These are phyloP conservation scores for Diceros bicornis DNA, from an alignment of 2,797 vertebrate genomes.

Conservation along the genomic window DNA sequence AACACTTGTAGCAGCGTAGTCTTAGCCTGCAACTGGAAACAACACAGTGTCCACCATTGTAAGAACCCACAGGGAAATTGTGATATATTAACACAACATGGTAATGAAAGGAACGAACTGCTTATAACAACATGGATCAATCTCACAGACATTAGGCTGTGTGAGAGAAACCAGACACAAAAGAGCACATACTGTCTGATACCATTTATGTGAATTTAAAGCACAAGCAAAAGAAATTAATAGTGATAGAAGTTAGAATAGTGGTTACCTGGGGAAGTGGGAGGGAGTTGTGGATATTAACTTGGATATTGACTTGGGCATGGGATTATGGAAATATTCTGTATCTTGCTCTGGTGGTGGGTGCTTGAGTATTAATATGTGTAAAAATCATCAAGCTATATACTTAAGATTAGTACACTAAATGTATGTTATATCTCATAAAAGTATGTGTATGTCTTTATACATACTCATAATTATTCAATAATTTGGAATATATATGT, in stretches of 20 bases:
- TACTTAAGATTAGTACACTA: not conserved
- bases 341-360: not conserved
- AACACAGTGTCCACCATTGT: not conserved
- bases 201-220: not conserved
- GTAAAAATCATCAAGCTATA: not conserved
- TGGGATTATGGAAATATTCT: not conserved
- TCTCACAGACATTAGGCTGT: not conserved
- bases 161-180: not conserved
- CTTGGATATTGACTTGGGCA: not conserved
- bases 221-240: not conserved
- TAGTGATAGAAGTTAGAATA: not conserved
- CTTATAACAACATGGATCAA: fast-evolving
- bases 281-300: not conserved
- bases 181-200: not conserved
- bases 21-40: not conserved
- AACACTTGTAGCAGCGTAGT: not conserved
- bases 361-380: not conserved
- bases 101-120: not conserved
- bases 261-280: not conserved
- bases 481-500: not conserved
- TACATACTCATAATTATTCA: not conserved
- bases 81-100: not conserved
- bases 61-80: not conserved
- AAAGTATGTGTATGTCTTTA: not conserved
- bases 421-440: not conserved